Evolutionary conservation across 2,888 invertebrate genomes (phyloP), one percentile per base, ranked within the genome.

Genomic region (Adela reaumurella): DNA sequence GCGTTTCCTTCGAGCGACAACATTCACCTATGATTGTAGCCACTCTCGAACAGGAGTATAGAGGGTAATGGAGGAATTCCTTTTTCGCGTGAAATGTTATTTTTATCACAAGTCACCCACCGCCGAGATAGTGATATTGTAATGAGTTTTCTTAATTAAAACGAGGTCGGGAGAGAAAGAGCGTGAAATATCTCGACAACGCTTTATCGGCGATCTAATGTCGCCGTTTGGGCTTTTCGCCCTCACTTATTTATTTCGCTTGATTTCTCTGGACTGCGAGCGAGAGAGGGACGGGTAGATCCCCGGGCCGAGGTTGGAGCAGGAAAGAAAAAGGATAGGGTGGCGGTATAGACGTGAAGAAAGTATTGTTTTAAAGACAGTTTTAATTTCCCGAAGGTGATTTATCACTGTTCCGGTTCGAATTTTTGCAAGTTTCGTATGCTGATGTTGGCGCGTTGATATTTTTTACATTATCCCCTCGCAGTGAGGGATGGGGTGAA

Each of bases 331-430:
- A 17, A 2, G 16, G 5, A 11, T 17, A 6, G 11, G 20, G 19
- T 17, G 29, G 17, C 5, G 18, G 44, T 16, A n/a, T 17, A 16
- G 11, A 8, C 17, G 16, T 44, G 14, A 68, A 67, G 65, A 67
- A 71, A 67, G 72, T 70, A 74, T 76, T 77, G 76, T 74, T 74
- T 70, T 72, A 74, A 74, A 74, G 76, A 74, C 74, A 73, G 68
- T 74, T 80, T 79, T 76, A 79, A 79, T 80, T 79, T 79, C 79
- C 79, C 74, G 74, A 73, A 73, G 70, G 74, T 79, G 77, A 79
- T 78, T 79, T 79, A 79, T 79, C 72, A 70, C 68, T 42, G 35
- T 46, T 46, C 28, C 46, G 19, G 16, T 46, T 46, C 28, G 8
- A n/a, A 17, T 8, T 5, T n/a, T 24, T 14, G 10, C 46, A 11